Evolutionary conservation across 2,797 vertebrate genomes (phyloP).

Genomic region (Cygnus olor): DNA sequence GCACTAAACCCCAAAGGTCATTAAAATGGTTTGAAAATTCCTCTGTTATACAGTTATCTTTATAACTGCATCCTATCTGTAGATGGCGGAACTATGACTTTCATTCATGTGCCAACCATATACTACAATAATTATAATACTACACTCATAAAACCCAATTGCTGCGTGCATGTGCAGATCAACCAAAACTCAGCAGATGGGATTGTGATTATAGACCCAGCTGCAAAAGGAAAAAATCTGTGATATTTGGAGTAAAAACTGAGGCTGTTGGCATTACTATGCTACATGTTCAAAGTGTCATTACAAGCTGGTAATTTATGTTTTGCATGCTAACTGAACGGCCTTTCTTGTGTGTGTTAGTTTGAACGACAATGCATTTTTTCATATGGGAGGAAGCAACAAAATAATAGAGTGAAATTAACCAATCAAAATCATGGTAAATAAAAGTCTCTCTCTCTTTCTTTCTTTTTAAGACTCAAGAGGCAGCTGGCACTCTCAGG

Average conservation of each 20-base stretch:
- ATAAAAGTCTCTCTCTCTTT: slow-evolving; percentile 68
- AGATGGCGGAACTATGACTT: slow-evolving; percentile 12
- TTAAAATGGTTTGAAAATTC: slow-evolving; percentile 33
- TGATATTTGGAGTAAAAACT: slow-evolving; percentile 11
- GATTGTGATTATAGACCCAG: not conserved
- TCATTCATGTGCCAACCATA: not conserved
- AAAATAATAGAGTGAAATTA: slow-evolving; percentile 69
- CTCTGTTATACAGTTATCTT: slow-evolving; percentile 1
- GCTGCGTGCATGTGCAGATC: accelerated
- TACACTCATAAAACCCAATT: not conserved
- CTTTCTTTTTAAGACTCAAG: slow-evolving; percentile 67
- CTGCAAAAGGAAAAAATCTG: not conserved
- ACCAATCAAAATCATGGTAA: slow-evolving; percentile 69
- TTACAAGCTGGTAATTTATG: slow-evolving; percentile 38
- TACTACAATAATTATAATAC: slow-evolving; percentile 12
- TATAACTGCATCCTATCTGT: not conserved
- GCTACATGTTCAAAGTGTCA: slow-evolving; percentile 9
- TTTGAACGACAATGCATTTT: slow-evolving; percentile 47
- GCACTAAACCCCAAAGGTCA: not conserved
- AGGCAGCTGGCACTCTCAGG: slow-evolving; percentile 73
- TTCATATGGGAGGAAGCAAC: slow-evolving; percentile 67
- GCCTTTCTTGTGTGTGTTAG: slow-evolving; percentile 12
- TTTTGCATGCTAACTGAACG: not conserved
- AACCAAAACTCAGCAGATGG: not conserved
- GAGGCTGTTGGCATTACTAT: not conserved